A percentile compares a stretch with the other conserved stretches of the same genome.
phyloP scores from a whole-genome alignment of 2,888 invertebrate genomes.

The Amiota communis region DNA sequence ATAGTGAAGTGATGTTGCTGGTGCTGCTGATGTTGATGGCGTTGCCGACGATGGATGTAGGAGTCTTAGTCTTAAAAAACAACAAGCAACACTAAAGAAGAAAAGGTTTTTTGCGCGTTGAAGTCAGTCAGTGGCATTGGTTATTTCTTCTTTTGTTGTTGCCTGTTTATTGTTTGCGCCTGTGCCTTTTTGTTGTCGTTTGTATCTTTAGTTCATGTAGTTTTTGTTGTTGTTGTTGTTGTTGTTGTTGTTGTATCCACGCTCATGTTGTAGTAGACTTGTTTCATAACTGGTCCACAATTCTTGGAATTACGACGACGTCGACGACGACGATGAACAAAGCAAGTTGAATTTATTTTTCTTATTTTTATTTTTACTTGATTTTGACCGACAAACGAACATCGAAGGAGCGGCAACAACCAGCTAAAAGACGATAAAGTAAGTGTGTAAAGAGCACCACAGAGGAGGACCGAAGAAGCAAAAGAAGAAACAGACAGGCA shows the following conservation, averaged over 20 bases:
- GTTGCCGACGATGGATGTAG: too few relatives aligned
- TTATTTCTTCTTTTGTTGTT: conserved; percentile 56
- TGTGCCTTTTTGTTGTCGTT: conserved; percentile 14
- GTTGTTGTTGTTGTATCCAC: conserved; percentile 27
- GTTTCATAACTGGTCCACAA: conserved; percentile 72
- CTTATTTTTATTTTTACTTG: conserved; percentile 39
- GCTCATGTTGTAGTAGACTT: conserved; percentile 62
- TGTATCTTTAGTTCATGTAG: background rate
- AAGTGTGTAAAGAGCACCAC: too few relatives aligned
- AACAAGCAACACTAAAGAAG: background rate
- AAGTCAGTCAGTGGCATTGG: conserved; percentile 36
- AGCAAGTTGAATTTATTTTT: conserved; percentile 38
- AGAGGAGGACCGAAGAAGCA: too few relatives aligned
- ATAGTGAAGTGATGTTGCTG: too few relatives aligned
- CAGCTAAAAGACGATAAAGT: too few relatives aligned
- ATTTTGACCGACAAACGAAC: conserved; percentile 71
- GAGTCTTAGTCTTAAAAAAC: background rate
- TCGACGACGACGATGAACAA: conserved; percentile 45
- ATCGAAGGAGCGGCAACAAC: conserved; percentile 39
- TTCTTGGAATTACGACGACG: conserved; percentile 65
- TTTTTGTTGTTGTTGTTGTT: background rate
- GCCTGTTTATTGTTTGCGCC: conserved; percentile 8
- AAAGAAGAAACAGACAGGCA: too few relatives aligned
- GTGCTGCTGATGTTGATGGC: too few relatives aligned
- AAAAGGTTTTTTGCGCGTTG: conserved; percentile 26